Conservation (phyloP, 2,797 vertebrate genomes). For the Enteromius radiatus region DNA sequence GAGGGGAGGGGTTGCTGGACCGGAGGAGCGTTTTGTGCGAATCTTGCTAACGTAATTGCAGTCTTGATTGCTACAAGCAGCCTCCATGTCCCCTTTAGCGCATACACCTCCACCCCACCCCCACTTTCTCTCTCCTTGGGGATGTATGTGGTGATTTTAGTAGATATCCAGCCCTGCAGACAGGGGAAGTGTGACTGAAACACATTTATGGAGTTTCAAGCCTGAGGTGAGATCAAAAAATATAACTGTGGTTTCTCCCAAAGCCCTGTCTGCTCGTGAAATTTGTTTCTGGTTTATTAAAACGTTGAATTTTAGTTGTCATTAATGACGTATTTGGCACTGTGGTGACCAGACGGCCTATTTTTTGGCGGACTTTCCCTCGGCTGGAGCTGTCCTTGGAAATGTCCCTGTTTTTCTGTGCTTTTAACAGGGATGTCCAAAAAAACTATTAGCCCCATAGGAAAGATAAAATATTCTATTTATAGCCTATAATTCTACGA, state of each 20-base stretch:
- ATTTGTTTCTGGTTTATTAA: neutral
- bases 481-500: neutral
- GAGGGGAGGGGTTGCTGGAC: constrained; percentile 14
- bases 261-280: neutral
- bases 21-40: constrained; percentile 23
- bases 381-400: neutral
- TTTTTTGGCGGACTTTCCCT: constrained; percentile 13
- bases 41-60: constrained; percentile 56
- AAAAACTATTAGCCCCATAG: neutral
- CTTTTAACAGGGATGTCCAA: neutral
- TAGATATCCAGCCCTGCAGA: constrained; percentile 65
- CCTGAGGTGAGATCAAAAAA: constrained; percentile 6
- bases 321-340: neutral
- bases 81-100: constrained; percentile 53
- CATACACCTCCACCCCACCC: constrained; percentile 36
- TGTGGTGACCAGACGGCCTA: neutral
- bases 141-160: constrained; percentile 57
- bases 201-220: constrained; percentile 20
- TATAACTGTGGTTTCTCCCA: neutral
- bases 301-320: neutral
- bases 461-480: neutral
- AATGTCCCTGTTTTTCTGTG: neutral
- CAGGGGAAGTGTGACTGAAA: constrained; percentile 52
- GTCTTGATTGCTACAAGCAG: constrained; percentile 61
- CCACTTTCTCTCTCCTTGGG: constrained; percentile 35